Conservation (phyloP, 2,113 vertebrate genomes). For the Dryoscopus gambensis region DNA sequence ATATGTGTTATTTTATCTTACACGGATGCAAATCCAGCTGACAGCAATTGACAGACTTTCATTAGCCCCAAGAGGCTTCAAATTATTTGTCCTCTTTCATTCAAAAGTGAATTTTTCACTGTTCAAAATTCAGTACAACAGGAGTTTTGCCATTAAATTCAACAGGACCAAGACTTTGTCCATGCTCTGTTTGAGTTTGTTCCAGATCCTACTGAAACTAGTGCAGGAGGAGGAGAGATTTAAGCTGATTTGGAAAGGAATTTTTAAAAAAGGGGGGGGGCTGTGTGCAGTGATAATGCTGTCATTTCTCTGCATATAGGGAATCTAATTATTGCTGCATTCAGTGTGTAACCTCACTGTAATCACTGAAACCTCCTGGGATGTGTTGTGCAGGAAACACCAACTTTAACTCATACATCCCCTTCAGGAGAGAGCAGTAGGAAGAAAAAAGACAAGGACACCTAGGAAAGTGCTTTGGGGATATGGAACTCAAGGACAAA, state of each 20-base stretch:
- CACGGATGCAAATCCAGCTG: not conserved
- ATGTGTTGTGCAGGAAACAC: not conserved
- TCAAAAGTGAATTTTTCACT: not conserved
- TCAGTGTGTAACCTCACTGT: not conserved
- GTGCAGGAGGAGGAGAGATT: not conserved
- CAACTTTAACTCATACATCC: not conserved
- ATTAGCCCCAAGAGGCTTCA: not conserved
- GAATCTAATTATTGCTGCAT: not conserved
- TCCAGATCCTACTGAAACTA: not conserved
- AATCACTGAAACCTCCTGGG: not conserved
- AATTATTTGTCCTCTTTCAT: not conserved
- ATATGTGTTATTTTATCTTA: not conserved
- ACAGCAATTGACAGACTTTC: not conserved
- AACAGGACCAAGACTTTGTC: not conserved
- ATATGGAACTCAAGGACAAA: not conserved
- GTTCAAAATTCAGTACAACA: not conserved
- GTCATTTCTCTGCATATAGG: not conserved
- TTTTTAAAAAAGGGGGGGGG: rapidly evolving
- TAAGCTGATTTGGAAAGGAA: not conserved
- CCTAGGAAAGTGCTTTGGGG: not conserved
- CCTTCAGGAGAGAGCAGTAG: not conserved
- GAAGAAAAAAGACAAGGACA: not conserved
- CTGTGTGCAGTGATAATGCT: not conserved
- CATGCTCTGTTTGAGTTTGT: not conserved
- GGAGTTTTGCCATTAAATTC: not conserved